phyloP scores from a whole-genome alignment of 2,797 vertebrate genomes.

The Moxostoma hubbsi region DNA sequence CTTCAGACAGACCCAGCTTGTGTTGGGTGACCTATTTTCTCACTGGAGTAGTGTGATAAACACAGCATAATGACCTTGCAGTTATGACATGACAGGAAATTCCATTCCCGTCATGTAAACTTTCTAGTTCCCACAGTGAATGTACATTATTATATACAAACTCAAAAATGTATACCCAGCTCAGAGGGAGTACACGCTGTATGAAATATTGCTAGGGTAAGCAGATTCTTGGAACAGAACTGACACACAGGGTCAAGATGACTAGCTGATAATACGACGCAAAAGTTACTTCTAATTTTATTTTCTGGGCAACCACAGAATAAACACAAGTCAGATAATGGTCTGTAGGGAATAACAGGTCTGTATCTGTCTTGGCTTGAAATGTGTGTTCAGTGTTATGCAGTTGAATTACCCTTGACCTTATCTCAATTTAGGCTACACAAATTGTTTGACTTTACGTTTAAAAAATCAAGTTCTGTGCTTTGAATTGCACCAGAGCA shows the following conservation, averaged over 20 bases:
- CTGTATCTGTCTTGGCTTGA: neutral
- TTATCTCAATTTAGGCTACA: neutral
- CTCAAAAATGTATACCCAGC: neutral
- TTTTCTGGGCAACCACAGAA: neutral
- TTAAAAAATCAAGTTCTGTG: neutral
- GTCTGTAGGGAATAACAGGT: neutral
- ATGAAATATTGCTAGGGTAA: conserved; percentile 19
- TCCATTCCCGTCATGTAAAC: neutral
- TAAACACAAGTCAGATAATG: neutral
- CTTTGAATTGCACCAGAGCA: neutral
- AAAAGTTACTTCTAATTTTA: no score
- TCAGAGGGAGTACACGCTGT: neutral
- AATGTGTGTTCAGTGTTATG: neutral
- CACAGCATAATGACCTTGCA: neutral
- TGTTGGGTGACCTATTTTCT: neutral
- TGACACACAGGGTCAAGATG: conserved; percentile 2
- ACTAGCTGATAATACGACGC: neutral
- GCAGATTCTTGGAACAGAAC: conserved; percentile 4
- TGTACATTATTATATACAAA: neutral
- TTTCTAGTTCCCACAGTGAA: neutral
- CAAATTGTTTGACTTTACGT: neutral
- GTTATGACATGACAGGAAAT: conserved; percentile 45
- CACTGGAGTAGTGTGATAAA: neutral
- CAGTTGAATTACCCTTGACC: neutral
- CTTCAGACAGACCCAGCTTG: neutral